Percentiles rank a stretch among this genome's conserved stretches.
Evolutionary conservation across 2,888 invertebrate genomes (phyloP).

Genomic region (Heteropelma amictum): DNA sequence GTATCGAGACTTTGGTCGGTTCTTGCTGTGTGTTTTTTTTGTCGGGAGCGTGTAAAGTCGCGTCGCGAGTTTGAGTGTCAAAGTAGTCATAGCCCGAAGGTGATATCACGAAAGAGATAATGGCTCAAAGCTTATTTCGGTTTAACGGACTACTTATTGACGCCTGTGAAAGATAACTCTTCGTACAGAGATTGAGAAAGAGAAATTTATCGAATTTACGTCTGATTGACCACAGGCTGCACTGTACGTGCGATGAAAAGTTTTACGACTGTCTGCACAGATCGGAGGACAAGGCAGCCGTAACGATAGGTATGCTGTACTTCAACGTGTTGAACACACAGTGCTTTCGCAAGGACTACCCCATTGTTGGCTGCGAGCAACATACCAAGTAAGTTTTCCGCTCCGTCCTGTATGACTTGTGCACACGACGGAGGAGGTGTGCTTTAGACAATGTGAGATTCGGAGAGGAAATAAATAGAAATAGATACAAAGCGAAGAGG

Average conservation of each 20-base stretch:
- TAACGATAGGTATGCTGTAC: constrained; percentile 77
- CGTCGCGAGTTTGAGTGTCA: no score
- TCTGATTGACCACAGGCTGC: constrained; percentile 71
- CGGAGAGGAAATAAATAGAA: constrained; percentile 12
- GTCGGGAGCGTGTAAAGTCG: no score
- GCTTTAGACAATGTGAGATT: background rate
- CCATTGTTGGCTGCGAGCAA: constrained; percentile 79
- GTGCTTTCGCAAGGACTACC: constrained; percentile 82
- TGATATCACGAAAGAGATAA: no score
- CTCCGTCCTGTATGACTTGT: background rate
- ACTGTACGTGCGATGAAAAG: constrained; percentile 79
- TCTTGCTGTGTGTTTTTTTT: no score
- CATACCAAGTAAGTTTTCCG: constrained; percentile 79
- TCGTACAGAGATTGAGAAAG: constrained; percentile 16
- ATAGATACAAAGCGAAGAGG: background rate
- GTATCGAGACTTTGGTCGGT: no score
- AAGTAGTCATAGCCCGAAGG: no score
- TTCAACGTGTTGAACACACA: constrained; percentile 80
- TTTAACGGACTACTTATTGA: background rate
- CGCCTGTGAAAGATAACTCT: background rate
- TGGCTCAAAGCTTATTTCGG: no score
- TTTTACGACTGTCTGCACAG: constrained; percentile 79
- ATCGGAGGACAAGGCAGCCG: constrained; percentile 65
- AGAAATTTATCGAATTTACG: constrained; percentile 34
- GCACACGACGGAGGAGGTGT: background rate